Percentiles rank a stretch among this genome's conserved stretches.
Evolutionary conservation across 2,888 invertebrate species (phyloP).

Genomic region (Dimorphilus gyrociliatus): DNA sequence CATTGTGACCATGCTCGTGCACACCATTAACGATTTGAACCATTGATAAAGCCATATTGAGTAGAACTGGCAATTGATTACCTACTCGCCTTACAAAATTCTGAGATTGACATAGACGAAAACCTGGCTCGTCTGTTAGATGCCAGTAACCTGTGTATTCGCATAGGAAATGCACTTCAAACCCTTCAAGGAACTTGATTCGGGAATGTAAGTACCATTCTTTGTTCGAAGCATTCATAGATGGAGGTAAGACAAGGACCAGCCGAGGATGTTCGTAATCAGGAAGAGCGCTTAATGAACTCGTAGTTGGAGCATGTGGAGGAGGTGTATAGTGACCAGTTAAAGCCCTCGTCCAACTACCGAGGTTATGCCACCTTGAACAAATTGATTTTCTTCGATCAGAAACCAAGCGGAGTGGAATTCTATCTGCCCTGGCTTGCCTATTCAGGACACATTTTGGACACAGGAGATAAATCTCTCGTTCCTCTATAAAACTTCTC

Average conservation of each 20-base stretch:
- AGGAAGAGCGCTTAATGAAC: constrained; percentile 10
- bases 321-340: constrained; percentile 12
- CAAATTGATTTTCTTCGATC: constrained; percentile 13
- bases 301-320: no score
- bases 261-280: constrained; percentile 15
- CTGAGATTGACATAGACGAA: constrained; percentile 11
- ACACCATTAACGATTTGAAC: constrained; percentile 15
- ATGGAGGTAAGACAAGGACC: constrained; percentile 13
- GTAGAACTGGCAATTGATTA: constrained; percentile 11
- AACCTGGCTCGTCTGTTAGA: constrained; percentile 13
- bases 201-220: constrained; percentile 15
- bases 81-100: constrained; percentile 9
- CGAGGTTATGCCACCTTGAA: constrained; percentile 15
- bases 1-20: constrained; percentile 12
- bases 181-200: constrained; percentile 16
- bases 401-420: constrained; percentile 9
- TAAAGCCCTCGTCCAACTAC: constrained; percentile 15
- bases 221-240: constrained; percentile 9
- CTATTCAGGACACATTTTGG: constrained; percentile 13
- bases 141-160: constrained; percentile 17
- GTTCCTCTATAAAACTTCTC: constrained; percentile 6
- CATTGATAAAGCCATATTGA: constrained; percentile 14
- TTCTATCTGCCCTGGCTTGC: constrained; percentile 12
- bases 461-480: constrained; percentile 12
- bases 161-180: constrained; percentile 16